Evolutionary conservation across 1,140 invertebrate genomes (phyloP).

Genomic region (Gonioctena quinquepunctata): DNA sequence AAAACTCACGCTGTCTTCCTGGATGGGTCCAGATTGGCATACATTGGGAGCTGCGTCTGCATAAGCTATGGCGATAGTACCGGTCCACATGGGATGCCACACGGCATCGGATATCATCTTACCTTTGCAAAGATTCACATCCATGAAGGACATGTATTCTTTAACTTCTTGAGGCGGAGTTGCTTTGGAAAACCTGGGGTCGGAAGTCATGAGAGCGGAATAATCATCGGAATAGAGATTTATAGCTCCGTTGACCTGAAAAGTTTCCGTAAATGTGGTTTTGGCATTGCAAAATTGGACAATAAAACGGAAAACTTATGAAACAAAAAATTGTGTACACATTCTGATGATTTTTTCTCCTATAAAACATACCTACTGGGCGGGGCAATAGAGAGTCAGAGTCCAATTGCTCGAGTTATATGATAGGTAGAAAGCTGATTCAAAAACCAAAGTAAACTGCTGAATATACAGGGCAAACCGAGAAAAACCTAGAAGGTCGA

Average conservation of each 20-base stretch:
- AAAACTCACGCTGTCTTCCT: constrained; percentile 23
- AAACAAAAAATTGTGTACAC: too few species aligned
- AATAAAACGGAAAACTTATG: too few species aligned
- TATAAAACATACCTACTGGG: too few species aligned
- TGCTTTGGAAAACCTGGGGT: not conserved
- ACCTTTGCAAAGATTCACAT: constrained; percentile 62
- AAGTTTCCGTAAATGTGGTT: constrained; percentile 21
- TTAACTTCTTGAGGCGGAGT: constrained; percentile 56
- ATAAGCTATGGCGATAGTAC: constrained; percentile 68
- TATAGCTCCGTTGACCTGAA: constrained; percentile 64
- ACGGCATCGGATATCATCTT: constrained; percentile 67
- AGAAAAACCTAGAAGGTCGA: too few species aligned
- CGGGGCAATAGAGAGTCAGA: too few species aligned
- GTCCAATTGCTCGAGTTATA: too few species aligned
- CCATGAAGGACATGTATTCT: constrained; percentile 66
- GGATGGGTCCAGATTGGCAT: constrained; percentile 24
- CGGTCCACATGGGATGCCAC: constrained; percentile 72
- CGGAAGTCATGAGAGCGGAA: constrained; percentile 33
- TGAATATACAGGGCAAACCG: too few species aligned
- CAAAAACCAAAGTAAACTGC: too few species aligned
- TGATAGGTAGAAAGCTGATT: too few species aligned
- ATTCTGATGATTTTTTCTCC: too few species aligned
- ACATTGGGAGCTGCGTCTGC: constrained; percentile 54
- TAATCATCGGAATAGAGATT: constrained; percentile 71
- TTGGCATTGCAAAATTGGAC: not conserved